Evolutionary conservation across 1,140 invertebrate species (phyloP).

Genomic region (Ostrea denselamellosa): DNA sequence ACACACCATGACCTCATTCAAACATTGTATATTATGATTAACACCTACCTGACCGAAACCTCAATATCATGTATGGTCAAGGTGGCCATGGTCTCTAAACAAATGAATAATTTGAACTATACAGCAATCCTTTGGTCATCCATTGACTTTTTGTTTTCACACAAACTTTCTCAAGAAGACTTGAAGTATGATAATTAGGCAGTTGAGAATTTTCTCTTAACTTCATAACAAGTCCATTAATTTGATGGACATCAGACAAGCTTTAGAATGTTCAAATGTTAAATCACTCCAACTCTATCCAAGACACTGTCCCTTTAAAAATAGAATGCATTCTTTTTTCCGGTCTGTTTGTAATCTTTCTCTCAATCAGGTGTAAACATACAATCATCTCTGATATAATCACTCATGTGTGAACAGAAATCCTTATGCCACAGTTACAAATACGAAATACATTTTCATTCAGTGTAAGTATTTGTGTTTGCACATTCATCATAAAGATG

Average conservation of each 20-base stretch:
- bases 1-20: too few relatives aligned
- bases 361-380: background rate
- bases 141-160: background rate
- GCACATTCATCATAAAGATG: background rate
- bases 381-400: background rate
- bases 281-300: background rate
- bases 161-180: background rate
- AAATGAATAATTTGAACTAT: background rate
- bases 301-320: constrained; percentile 6
- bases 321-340: background rate
- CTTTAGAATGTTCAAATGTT: background rate
- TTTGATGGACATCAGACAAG: background rate
- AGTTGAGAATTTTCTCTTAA: background rate
- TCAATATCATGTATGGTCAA: background rate
- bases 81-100: constrained; percentile 2
- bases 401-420: constrained; percentile 6
- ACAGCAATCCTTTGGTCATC: too few relatives aligned
- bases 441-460: background rate
- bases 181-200: too few relatives aligned
- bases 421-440: background rate
- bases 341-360: constrained; percentile 1
- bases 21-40: background rate
- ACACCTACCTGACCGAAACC: background rate
- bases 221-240: background rate
- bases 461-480: background rate